Evolutionary conservation across 2,113 vertebrate species (phyloP), one percentile per base, ranked within the genome.

Genomic region (Macroglossus sobrinus): DNA sequence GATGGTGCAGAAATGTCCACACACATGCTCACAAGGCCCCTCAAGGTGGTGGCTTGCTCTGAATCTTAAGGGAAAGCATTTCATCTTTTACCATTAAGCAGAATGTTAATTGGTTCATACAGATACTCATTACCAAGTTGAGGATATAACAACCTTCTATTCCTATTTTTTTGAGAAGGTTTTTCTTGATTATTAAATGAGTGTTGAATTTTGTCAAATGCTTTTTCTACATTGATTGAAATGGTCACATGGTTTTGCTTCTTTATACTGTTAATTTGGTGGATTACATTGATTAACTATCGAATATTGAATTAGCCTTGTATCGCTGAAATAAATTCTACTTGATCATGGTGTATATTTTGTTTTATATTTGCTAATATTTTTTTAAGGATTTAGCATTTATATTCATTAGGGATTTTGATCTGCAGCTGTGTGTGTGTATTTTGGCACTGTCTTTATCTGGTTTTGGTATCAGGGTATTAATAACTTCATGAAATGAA

Each of bases 401-500:
- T 84, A 15, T 8, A 84, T 57, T 87, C 45, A 35, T 50, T 18
- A 69, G 45, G 18, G 40, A 61, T 63, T 82, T 71, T 45, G 26
- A 24, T 71, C 63, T 89, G 35, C 28, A 50, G 24, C 12, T 28
- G 13, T 64, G 28, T 57, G 33, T 19, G 14, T 35, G 30, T 35
- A 14, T 89, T 84, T 66, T 16, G 71, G 11, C 66, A 28, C 14
- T 82, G 21, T 78, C 78, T 61, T 50, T 50, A 80, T 61, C 88
- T 94, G 69, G n/a, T 92, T 87, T 94, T 28, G n/a, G 40, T 69
- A 55, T 69, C 35, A 82, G 12, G 63, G 14, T 84, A 79, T 74
- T 72, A 84, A 14, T 88, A 50, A 26, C 43, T 66, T 84, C 50
- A 89, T 88, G 79, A 93, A 71, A 64, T 91, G 63, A 84, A 94